Base-by-base conservation (phyloP, 2,797 vertebrate species). In the Anableps anableps region DNA sequence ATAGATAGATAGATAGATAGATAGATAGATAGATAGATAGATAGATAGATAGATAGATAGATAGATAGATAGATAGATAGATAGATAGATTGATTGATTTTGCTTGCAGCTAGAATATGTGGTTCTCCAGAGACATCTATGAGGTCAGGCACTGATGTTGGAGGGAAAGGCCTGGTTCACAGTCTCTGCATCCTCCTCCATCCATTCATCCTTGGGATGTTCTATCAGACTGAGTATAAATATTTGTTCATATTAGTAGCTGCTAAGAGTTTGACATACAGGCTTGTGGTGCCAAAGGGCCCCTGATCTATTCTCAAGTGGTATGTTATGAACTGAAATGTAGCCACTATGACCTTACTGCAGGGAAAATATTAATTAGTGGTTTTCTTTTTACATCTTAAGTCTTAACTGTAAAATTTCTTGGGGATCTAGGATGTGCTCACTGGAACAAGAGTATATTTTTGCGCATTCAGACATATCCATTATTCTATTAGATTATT, bases 331-430 rank as follows among this genome's bases (percentile, higher is more conserved):
- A 74, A 36, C 66, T 74, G 5, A 72, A 36, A 73, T 75, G 5
- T 36, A 43, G 19, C 58, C n/a, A 5, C 31, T 34, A 58, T 76
- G 34, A 83, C 66, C 60, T 81, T 41, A 62, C 38, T 58, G 16
- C 38, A 74, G 74, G 55, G 9, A 64, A 64, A 83, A 85, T 74
- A 29, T 79, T 43, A 73, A 82, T 77, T 36, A 62, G 47, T 29
- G 79, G 80, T 36, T 31, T 74, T 75, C 21, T n/a, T 36, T 64
- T 36, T 8, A 64, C 62, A 64, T 21, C 60, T 64, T 64, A 81
- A 66, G n/a, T 26, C 60, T 68, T 31, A 0, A 31, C n/a, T 8
- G 1, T 68, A 78, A 75, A 51, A 62, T 11, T 55, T 77, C 51
- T 17, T 36, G 2, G 14, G 16, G 8, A 58, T 72, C 77, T 51